Evolutionary conservation across 2,888 invertebrate species (phyloP).

Genomic region (Scaeva pyrastri): DNA sequence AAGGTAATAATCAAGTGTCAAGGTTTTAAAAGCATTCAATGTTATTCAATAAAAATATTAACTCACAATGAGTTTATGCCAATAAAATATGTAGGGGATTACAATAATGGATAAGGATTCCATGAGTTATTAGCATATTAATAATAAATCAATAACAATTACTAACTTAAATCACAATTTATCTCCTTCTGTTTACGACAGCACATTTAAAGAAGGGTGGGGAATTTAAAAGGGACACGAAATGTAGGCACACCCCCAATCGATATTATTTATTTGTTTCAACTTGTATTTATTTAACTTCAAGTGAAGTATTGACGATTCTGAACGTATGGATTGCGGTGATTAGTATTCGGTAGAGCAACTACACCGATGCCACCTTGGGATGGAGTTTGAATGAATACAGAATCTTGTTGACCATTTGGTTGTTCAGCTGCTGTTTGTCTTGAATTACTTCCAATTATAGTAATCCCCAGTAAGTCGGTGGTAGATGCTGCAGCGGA

Average conservation of each 20-base stretch:
- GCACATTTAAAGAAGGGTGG: slow-evolving; percentile 31
- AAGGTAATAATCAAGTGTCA: slow-evolving; percentile 16
- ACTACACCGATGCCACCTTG: slow-evolving; percentile 83
- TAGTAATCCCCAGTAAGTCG: slow-evolving; percentile 53
- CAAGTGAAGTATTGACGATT: slow-evolving; percentile 78
- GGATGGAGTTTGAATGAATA: slow-evolving; percentile 82
- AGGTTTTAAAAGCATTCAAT: slow-evolving; percentile 49
- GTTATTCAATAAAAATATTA: slow-evolving; percentile 60
- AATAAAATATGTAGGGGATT: slow-evolving; percentile 45
- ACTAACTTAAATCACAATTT: slow-evolving; percentile 76
- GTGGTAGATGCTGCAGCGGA: slow-evolving; percentile 61
- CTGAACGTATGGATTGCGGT: slow-evolving; percentile 51
- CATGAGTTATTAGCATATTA: slow-evolving; percentile 58
- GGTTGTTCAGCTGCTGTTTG: slow-evolving; percentile 27
- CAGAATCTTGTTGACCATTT: slow-evolving; percentile 77
- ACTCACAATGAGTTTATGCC: slow-evolving; percentile 52
- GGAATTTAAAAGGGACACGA: slow-evolving; percentile 45
- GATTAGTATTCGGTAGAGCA: slow-evolving; percentile 80
- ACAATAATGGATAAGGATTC: slow-evolving; percentile 24
- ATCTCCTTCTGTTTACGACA: slow-evolving; percentile 67
- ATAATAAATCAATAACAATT: slow-evolving; percentile 69
- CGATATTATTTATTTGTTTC: slow-evolving; percentile 17
- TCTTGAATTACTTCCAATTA: slow-evolving; percentile 48
- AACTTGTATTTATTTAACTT: slow-evolving; percentile 28
- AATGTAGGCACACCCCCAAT: slow-evolving; percentile 10